phyloP scores from a whole-genome alignment of 2,888 invertebrate genomes.

The Meiosimyza decipiens region DNA sequence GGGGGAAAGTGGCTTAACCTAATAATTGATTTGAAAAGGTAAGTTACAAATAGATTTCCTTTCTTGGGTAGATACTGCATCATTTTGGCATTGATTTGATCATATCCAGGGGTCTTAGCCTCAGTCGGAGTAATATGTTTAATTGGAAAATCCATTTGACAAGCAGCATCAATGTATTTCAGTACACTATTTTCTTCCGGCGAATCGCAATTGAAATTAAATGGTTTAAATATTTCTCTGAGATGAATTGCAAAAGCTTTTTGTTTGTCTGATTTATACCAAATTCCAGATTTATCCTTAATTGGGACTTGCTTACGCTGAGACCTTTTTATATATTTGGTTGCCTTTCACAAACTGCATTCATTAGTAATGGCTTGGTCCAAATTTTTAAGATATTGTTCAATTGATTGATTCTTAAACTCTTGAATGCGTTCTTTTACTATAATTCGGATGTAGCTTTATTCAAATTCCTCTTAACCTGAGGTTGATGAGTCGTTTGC shows the following conservation, averaged over 20 bases:
- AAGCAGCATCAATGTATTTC: background rate
- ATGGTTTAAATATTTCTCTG: background rate
- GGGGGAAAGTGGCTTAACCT: slow-evolving; percentile 1
- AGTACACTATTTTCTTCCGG: background rate
- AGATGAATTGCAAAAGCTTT: background rate
- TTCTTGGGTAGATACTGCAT: background rate
- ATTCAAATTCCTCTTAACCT: no score
- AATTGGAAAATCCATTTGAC: slow-evolving; percentile 8
- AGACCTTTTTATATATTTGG: background rate
- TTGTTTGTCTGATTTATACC: background rate
- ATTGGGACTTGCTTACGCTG: background rate
- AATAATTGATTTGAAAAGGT: background rate
- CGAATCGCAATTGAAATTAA: background rate
- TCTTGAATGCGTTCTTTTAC: background rate
- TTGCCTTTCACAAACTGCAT: background rate
- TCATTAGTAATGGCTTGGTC: background rate
- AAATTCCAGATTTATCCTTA: background rate
- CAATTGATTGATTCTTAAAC: background rate
- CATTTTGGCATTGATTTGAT: background rate
- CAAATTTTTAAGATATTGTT: background rate
- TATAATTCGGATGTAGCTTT: no score
- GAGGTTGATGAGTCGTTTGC: no score
- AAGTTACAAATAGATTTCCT: background rate
- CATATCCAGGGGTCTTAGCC: no score
- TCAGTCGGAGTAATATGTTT: background rate